A percentile compares a stretch with the other conserved stretches of the same genome.
These are phyloP conservation scores for Linepithema humile DNA, from an alignment of 1,140 invertebrate species.

Conservation along the genomic window DNA sequence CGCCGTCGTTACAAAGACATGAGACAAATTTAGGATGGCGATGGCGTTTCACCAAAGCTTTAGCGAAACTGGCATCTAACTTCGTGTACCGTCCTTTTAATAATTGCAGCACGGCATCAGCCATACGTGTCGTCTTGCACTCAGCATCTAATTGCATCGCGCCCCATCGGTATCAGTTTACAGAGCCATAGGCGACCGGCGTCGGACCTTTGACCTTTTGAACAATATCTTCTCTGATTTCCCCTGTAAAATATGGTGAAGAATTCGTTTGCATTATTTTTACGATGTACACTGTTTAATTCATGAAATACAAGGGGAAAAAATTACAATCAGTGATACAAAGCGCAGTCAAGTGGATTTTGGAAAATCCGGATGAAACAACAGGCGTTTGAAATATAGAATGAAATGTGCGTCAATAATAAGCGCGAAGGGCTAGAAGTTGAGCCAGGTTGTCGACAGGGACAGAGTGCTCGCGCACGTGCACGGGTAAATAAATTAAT, in stretches of 20 bases:
- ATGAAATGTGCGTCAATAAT: neutral
- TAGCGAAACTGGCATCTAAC: neutral
- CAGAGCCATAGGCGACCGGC: neutral
- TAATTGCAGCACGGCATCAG: conserved; percentile 26
- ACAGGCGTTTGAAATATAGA: neutral
- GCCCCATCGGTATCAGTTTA: conserved; percentile 22
- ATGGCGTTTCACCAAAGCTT: conserved; percentile 3
- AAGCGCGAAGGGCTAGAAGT: neutral
- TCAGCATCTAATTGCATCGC: conserved; percentile 41
- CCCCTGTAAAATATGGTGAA: conserved; percentile 1
- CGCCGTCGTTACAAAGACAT: conserved; percentile 16
- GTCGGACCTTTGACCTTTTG: conserved; percentile 27
- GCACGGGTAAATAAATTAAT: conserved; percentile 70
- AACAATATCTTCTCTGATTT: conserved; percentile 36
- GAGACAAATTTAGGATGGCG: conserved; percentile 36
- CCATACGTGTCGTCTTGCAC: conserved; percentile 46
- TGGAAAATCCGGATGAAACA: neutral
- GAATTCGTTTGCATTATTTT: neutral
- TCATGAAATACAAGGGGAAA: neutral
- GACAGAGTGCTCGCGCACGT: conserved; percentile 3
- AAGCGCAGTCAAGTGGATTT: neutral
- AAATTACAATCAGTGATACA: neutral
- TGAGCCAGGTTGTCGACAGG: neutral
- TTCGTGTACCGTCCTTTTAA: conserved; percentile 31
- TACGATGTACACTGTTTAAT: neutral